Evolutionary conservation across 1,140 invertebrate genomes (phyloP).

Genomic region (Cydia pomonella): DNA sequence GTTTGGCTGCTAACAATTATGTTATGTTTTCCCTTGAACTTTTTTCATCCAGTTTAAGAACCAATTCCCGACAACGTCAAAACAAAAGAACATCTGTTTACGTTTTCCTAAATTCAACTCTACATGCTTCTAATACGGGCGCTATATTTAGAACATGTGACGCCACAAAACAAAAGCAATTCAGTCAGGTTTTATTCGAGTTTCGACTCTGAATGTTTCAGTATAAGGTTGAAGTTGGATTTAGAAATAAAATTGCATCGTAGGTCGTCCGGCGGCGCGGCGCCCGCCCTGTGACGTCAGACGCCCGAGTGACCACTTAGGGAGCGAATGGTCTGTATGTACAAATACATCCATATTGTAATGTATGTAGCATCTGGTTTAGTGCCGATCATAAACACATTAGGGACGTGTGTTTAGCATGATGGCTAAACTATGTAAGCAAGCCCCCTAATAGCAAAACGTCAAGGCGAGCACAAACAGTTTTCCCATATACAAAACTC

Average conservation of each 20-base stretch:
- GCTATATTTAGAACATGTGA: background rate
- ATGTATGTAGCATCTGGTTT: constrained; percentile 3
- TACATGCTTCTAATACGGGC: background rate
- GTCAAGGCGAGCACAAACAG: too few species aligned
- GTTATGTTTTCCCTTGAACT: too few species aligned
- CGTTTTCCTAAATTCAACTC: background rate
- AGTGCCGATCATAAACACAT: background rate
- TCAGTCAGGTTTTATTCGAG: background rate
- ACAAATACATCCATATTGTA: background rate
- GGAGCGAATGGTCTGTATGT: background rate
- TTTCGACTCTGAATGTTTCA: background rate
- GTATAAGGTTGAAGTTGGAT: background rate
- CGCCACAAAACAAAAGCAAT: background rate
- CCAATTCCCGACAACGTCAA: background rate
- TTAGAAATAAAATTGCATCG: background rate
- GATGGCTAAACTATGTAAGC: background rate
- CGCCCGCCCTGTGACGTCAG: constrained; percentile 46
- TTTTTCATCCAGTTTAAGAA: too few species aligned
- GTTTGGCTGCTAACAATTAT: too few species aligned
- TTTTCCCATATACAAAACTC: too few species aligned
- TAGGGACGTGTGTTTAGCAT: background rate
- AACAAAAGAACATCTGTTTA: background rate
- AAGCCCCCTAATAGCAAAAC: too few species aligned
- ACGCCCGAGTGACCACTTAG: constrained; percentile 25
- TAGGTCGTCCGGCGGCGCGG: constrained; percentile 39